These are phyloP conservation scores for Danio rerio DNA, from an alignment of 2,113 vertebrate species.

Conservation along the genomic window GRCz12tu NC_133196.1:19994501-19995000, in stretches of 20 bases:
- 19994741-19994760: not conserved
- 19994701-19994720: slow-evolving; percentile 12
- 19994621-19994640: slow-evolving; percentile 63
- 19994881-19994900: too few relatives aligned
- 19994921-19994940: too few relatives aligned
- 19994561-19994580: slow-evolving; percentile 40
- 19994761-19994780: not conserved
- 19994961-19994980: too few relatives aligned
- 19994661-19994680: slow-evolving; percentile 55
- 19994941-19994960: too few relatives aligned
- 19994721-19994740: slow-evolving; percentile 5
- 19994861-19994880: too few relatives aligned
- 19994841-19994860: not conserved
- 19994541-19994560: slow-evolving; percentile 12
- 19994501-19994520: slow-evolving; percentile 10
- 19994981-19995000: too few relatives aligned
- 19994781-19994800: not conserved
- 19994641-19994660: slow-evolving; percentile 57
- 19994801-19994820: slow-evolving; percentile 5
- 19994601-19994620: slow-evolving; percentile 59
- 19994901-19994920: too few relatives aligned
- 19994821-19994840: not conserved
- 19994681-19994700: slow-evolving; percentile 63
- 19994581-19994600: slow-evolving; percentile 53
- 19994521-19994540: not conserved